Percentiles rank a stretch among this genome's conserved stretches.
These are phyloP conservation scores for Sciurus carolinensis DNA, from an alignment of 2,797 vertebrate species.

Conservation along the genomic window DNA sequence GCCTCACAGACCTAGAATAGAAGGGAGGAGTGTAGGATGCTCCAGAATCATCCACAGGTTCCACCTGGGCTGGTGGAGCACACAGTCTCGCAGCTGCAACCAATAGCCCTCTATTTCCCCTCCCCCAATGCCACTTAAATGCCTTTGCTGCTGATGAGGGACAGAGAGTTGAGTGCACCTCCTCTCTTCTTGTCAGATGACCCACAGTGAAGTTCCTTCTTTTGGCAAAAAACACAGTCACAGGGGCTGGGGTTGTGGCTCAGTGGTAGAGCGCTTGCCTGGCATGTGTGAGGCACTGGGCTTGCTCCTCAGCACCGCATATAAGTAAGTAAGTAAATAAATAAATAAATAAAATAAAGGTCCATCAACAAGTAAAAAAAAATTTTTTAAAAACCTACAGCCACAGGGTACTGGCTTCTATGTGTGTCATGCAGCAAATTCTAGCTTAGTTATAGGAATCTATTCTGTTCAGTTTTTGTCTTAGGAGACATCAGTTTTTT, in stretches of 20 bases:
- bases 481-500: background rate
- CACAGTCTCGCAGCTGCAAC: background rate
- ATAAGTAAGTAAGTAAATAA: too few species aligned
- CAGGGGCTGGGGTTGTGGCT: too few species aligned
- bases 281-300: too few species aligned
- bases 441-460: background rate
- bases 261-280: too few species aligned
- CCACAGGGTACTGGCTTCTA: background rate
- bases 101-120: background rate
- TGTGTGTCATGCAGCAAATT: background rate
- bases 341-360: too few species aligned
- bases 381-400: too few species aligned
- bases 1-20: background rate
- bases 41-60: background rate
- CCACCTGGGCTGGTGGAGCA: background rate
- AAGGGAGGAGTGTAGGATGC: background rate
- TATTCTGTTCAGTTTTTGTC: background rate
- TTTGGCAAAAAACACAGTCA: background rate
- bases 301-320: too few species aligned
- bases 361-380: too few species aligned
- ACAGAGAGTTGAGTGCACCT: background rate
- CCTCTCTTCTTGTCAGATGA: background rate
- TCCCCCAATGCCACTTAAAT: background rate
- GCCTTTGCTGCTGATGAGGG: background rate
- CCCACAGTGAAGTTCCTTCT: background rate